These are phyloP conservation scores for Mythimna pallens DNA, from an alignment of 2,888 invertebrate species.

Conservation along the genomic window DNA sequence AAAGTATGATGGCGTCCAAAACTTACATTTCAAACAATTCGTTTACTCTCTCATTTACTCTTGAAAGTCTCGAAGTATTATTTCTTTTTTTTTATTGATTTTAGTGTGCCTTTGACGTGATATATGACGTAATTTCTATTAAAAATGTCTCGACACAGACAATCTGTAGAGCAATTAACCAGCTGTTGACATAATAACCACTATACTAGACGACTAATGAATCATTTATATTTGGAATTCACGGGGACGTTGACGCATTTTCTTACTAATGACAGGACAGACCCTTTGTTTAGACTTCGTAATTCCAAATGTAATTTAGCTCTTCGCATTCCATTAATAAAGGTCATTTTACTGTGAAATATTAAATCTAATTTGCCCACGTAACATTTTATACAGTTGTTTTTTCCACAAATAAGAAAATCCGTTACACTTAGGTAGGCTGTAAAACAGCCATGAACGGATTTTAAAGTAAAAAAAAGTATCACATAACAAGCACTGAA, in stretches of 20 bases:
- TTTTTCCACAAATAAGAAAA: background rate
- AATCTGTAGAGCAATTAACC: slow-evolving; percentile 22
- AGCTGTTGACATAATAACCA: slow-evolving; percentile 33
- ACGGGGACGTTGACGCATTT: slow-evolving; percentile 44
- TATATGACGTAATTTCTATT: slow-evolving; percentile 41
- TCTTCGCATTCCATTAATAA: slow-evolving; percentile 58
- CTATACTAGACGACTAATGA: slow-evolving; percentile 39
- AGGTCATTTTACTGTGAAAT: slow-evolving; percentile 33
- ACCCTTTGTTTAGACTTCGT: slow-evolving; percentile 24
- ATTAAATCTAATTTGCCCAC: background rate
- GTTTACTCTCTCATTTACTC: background rate
- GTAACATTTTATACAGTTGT: background rate
- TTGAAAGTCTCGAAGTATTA: slow-evolving; percentile 24
- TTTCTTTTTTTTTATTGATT: slow-evolving; percentile 2
- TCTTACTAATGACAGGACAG: slow-evolving; percentile 21
- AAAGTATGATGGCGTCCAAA: background rate
- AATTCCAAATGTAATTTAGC: slow-evolving; percentile 46
- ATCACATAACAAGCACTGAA: background rate
- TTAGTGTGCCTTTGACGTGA: slow-evolving; percentile 20
- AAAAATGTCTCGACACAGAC: slow-evolving; percentile 39
- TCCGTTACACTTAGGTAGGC: too few species aligned
- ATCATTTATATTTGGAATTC: slow-evolving; percentile 48
- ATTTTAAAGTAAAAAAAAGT: background rate
- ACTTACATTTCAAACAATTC: background rate
- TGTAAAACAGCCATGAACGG: background rate